Conservation (phyloP, 2,113 vertebrate genomes). For the Oenanthe oenanthe region DNA sequence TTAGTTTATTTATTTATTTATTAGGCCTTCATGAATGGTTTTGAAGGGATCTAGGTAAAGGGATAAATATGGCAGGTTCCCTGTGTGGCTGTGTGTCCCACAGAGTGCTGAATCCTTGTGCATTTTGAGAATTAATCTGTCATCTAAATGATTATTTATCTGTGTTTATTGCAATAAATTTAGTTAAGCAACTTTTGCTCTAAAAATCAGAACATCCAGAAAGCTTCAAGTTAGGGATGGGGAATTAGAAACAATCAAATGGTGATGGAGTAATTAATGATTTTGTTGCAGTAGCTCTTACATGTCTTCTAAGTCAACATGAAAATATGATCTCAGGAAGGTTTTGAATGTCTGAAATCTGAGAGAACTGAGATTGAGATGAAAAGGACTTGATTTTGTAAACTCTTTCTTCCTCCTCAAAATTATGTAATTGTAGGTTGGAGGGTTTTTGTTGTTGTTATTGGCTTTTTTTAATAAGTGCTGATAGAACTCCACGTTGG, state of each 20-base stretch:
- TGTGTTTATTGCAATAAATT: neutral
- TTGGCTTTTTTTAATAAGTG: neutral
- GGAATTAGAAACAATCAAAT: neutral
- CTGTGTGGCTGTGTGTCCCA: neutral
- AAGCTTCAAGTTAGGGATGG: neutral
- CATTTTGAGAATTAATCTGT: neutral
- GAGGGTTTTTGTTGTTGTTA: accelerated
- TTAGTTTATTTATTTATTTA: neutral
- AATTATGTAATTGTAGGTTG: neutral
- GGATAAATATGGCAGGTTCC: neutral
- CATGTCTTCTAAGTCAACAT: accelerated
- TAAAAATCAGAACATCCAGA: neutral
- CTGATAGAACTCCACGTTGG: neutral
- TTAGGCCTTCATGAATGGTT: neutral
- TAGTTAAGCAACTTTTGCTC: neutral
- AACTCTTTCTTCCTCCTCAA: neutral
- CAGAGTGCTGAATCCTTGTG: neutral
- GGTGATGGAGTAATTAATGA: neutral
- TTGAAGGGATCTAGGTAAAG: neutral
- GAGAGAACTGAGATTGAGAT: neutral
- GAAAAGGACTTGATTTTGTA: neutral
- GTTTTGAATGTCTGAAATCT: neutral
- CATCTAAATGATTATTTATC: neutral
- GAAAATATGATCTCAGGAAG: neutral
- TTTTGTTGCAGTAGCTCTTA: neutral